Percentiles rank a stretch among this genome's conserved stretches.
Conservation (phyloP, 2,888 invertebrate genomes). For the Micoletzkya japonica region DNA sequence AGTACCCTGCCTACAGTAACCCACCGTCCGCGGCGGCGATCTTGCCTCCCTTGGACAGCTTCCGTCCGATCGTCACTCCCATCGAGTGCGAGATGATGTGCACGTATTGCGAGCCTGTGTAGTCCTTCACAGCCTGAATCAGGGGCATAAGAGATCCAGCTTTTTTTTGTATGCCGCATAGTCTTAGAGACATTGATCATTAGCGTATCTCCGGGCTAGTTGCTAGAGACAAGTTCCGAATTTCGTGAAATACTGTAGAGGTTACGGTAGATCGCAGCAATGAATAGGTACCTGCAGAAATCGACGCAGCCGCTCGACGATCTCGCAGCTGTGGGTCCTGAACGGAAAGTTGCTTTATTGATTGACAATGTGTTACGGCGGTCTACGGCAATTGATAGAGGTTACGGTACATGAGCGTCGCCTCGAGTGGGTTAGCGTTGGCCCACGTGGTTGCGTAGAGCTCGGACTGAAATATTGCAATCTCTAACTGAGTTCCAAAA, state of each 20-base stretch:
- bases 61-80: constrained; percentile 52
- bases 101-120: constrained; percentile 13
- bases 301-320: constrained; percentile 39
- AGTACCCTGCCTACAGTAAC: background rate
- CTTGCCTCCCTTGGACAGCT: constrained; percentile 46
- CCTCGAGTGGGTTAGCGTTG: constrained; percentile 38
- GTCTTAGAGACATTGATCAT: background rate
- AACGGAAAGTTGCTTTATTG: background rate
- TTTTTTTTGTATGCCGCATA: background rate
- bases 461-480: constrained; percentile 31
- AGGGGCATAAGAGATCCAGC: background rate
- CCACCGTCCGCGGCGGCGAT: constrained; percentile 27
- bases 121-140: constrained; percentile 14
- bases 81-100: constrained; percentile 48
- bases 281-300: constrained; percentile 47
- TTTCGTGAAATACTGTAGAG: background rate
- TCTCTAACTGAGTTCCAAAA: background rate
- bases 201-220: background rate
- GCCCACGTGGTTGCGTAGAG: constrained; percentile 56
- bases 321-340: constrained; percentile 48
- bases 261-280: constrained; percentile 36
- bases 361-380: background rate
- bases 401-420: constrained; percentile 31
- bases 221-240: background rate
- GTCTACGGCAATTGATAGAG: background rate